These are phyloP conservation scores for Brachyalestes nurse DNA, from an alignment of 2,797 vertebrate species.

Conservation along the genomic window DNA sequence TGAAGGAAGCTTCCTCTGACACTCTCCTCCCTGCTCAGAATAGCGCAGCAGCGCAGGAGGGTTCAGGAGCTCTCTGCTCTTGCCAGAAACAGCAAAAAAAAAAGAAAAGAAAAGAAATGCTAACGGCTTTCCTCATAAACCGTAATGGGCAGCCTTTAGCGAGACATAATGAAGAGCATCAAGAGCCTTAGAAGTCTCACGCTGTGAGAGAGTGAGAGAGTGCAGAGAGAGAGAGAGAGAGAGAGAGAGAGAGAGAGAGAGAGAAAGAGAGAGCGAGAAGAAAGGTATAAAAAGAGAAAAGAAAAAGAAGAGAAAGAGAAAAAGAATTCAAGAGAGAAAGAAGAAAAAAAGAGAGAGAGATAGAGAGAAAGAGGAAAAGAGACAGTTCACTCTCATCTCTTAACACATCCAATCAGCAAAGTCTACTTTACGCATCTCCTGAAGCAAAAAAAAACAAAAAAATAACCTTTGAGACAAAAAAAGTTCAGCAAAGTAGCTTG, in stretches of 20 bases:
- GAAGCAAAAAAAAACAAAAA: not conserved
- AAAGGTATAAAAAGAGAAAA: not conserved
- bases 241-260: not conserved
- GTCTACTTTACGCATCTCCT: not conserved
- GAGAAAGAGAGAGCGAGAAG: not conserved
- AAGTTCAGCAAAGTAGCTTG: not conserved
- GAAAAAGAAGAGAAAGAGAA: not conserved
- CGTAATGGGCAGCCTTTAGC: constrained; percentile 67
- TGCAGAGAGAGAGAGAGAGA: constrained; percentile 16
- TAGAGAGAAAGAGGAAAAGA: constrained; percentile 64
- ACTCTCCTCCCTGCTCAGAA: not conserved
- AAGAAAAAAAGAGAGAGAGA: constrained; percentile 45
- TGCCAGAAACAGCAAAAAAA: not conserved
- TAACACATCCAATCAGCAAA: not conserved
- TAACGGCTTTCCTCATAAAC: constrained; percentile 66
- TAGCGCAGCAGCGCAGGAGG: not conserved
- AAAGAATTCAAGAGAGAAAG: not conserved
- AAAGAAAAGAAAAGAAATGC: constrained; percentile 35
- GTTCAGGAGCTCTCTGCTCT: not conserved
- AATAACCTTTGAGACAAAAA: not conserved
- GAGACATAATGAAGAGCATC: constrained; percentile 61
- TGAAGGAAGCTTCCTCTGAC: constrained; percentile 8
- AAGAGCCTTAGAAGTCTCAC: constrained; percentile 48
- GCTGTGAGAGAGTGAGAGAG: constrained; percentile 48
- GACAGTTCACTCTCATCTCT: constrained; percentile 28